Conservation (phyloP, 2,113 vertebrate genomes). For the Heliornis fulica region DNA sequence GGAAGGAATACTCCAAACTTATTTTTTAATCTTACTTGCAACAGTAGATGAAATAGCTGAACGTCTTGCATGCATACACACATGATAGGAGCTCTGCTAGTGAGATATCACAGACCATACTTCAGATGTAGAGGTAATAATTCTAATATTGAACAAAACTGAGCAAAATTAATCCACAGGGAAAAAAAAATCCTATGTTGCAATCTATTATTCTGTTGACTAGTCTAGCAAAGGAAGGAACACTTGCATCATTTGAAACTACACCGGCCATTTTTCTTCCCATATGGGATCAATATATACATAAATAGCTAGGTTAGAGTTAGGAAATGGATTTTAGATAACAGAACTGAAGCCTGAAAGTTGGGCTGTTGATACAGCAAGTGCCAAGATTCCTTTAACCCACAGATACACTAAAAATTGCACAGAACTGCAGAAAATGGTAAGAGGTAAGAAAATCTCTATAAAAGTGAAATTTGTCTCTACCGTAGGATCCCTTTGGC, state of each 20-base stretch:
- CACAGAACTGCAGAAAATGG: not conserved
- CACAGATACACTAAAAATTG: not conserved
- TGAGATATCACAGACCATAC: not conserved
- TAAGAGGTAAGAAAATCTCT: not conserved
- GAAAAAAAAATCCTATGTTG: not conserved
- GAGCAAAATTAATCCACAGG: not conserved
- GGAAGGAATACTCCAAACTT: too few relatives aligned
- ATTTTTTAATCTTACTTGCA: too few relatives aligned
- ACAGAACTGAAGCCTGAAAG: not conserved
- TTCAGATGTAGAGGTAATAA: not conserved
- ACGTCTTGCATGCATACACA: too few relatives aligned
- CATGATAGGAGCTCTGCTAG: too few relatives aligned
- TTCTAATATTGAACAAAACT: not conserved
- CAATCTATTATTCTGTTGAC: not conserved
- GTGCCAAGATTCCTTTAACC: slow-evolving; percentile 1
- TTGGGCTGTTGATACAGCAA: not conserved
- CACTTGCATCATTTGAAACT: not conserved
- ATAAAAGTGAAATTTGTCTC: not conserved
- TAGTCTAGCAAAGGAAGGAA: not conserved
- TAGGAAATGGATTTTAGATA: slow-evolving; percentile 38
- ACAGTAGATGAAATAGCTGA: too few relatives aligned
- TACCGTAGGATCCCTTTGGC: not conserved
- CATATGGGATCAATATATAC: slow-evolving; percentile 9
- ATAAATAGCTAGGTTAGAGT: not conserved
- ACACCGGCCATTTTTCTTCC: slow-evolving; percentile 1